Evolutionary conservation across 2,113 vertebrate genomes (phyloP).

Genomic region (Chiloscyllium plagiosum): DNA sequence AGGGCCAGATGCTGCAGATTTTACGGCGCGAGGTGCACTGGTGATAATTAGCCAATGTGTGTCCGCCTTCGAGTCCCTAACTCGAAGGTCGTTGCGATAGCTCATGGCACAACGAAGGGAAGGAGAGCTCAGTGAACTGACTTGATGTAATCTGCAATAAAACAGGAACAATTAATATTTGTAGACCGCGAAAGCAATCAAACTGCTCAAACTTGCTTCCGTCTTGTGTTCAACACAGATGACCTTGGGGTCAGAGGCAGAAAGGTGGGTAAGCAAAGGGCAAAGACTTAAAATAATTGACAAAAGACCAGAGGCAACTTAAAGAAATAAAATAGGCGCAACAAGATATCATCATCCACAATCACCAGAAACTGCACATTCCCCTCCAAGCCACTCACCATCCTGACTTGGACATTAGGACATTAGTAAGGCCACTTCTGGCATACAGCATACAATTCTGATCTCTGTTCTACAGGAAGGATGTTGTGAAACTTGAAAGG

Average conservation of each 20-base stretch:
- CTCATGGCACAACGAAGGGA: neutral
- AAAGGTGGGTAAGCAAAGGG: neutral
- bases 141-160: neutral
- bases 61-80: neutral
- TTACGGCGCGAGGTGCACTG: conserved; percentile 50
- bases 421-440: too few species aligned
- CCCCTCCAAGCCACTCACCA: too few species aligned
- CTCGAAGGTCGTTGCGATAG: neutral
- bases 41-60: neutral
- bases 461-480: too few species aligned
- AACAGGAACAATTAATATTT: neutral
- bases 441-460: too few species aligned
- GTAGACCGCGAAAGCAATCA: neutral
- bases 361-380: neutral
- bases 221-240: neutral
- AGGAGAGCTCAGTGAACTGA: neutral
- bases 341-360: neutral
- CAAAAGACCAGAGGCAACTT: neutral
- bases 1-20: conserved; percentile 63
- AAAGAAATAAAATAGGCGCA: neutral
- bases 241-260: neutral
- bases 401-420: too few species aligned
- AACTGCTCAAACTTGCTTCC: neutral
- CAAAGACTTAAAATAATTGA: neutral
- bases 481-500: too few species aligned